phyloP scores from a whole-genome alignment of 2,888 invertebrate species.

The Tipula unca region DNA sequence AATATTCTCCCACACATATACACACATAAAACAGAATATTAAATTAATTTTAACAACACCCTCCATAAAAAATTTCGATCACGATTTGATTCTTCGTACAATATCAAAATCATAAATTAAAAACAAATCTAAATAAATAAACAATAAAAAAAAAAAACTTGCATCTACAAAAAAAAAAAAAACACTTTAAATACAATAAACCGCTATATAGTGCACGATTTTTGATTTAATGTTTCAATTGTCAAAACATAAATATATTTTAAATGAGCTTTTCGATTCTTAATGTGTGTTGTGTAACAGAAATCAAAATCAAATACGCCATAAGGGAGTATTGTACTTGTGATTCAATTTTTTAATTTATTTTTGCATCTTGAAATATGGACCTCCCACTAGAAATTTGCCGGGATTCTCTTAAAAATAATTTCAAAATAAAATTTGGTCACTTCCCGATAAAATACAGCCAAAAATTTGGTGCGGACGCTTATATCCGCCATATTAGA shows the following conservation, averaged over 20 bases:
- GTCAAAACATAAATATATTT: background rate
- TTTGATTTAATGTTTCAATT: slow-evolving; percentile 8
- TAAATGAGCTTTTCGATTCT: background rate
- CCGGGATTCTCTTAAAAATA: too few species aligned
- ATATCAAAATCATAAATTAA: background rate
- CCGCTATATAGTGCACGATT: background rate
- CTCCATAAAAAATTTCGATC: background rate
- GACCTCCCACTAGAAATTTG: background rate
- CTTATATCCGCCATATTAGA: too few species aligned
- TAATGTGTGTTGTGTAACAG: background rate
- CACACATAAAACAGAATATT: background rate
- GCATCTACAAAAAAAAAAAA: background rate
- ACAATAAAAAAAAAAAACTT: background rate
- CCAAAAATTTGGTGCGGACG: too few species aligned
- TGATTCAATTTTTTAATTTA: too few species aligned
- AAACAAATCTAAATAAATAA: background rate
- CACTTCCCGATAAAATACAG: too few species aligned
- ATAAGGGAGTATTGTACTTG: background rate
- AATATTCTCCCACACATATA: background rate
- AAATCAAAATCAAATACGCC: background rate
- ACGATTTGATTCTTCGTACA: background rate
- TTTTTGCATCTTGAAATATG: background rate
- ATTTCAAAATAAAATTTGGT: too few species aligned
- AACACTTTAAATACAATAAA: background rate
- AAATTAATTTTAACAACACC: background rate